Evolutionary conservation across 2,113 vertebrate genomes (phyloP).

Genomic region (Phylloscopus whistleri): DNA sequence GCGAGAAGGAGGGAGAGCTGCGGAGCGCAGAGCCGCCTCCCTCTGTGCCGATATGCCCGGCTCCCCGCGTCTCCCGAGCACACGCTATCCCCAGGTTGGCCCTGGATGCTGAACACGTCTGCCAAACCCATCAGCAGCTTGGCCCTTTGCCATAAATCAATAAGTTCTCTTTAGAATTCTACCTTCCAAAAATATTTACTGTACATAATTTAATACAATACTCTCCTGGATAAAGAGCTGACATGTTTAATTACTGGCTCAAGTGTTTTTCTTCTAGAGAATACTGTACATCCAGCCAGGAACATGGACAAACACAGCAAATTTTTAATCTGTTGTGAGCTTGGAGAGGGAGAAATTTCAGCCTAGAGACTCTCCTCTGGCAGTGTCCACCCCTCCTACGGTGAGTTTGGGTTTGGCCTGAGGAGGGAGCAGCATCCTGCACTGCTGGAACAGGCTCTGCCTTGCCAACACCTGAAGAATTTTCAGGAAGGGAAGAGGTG

Average conservation of each 20-base stretch:
- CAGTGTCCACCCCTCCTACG: background rate
- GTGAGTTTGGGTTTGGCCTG: background rate
- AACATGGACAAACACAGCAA: background rate
- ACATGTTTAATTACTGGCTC: conserved; percentile 77
- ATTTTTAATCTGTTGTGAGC: background rate
- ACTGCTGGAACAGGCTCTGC: background rate
- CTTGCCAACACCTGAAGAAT: background rate
- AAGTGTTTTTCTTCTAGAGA: conserved; percentile 64
- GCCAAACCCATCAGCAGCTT: conserved; percentile 68
- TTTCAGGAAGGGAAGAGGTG: background rate
- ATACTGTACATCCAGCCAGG: background rate
- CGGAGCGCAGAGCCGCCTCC: background rate
- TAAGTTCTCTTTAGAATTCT: conserved; percentile 77
- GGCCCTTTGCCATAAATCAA: conserved; percentile 73
- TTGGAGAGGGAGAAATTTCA: background rate
- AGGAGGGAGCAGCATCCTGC: background rate
- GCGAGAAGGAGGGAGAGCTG: background rate
- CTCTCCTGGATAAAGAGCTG: conserved; percentile 77
- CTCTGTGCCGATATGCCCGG: background rate
- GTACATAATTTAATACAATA: conserved; percentile 80
- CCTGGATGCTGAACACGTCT: conserved; percentile 65
- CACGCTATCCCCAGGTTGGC: background rate
- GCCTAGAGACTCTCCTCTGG: background rate
- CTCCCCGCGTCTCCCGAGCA: accelerated
- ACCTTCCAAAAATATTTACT: conserved; percentile 82